phyloP scores from a whole-genome alignment of 1,140 invertebrate genomes.

The Macrobrachium rosenbergii region DNA sequence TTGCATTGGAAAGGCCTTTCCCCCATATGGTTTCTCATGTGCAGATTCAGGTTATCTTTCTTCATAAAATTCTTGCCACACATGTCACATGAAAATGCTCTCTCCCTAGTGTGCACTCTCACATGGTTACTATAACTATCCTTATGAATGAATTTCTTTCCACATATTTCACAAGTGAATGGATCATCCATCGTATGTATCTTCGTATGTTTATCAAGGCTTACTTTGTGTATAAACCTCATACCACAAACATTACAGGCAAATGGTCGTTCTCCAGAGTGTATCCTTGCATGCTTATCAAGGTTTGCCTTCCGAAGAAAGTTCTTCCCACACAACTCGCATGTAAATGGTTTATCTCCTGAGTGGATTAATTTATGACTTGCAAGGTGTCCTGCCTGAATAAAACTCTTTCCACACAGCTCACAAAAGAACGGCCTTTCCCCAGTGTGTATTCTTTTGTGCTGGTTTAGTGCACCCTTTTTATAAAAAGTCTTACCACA shows the following conservation, averaged over 20 bases:
- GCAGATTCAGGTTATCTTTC: not conserved
- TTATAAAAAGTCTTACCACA: not conserved
- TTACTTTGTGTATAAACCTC: not conserved
- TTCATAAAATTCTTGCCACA: not conserved
- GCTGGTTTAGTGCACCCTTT: not conserved
- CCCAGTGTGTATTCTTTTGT: not conserved
- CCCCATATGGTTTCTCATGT: not conserved
- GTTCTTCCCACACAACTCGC: too few relatives aligned
- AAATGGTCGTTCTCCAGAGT: not conserved
- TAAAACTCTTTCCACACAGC: too few relatives aligned
- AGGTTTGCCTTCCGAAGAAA: too few relatives aligned
- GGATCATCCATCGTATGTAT: not conserved
- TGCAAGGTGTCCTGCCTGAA: too few relatives aligned
- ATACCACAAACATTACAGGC: not conserved
- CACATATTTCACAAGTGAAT: not conserved
- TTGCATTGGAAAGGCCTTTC: slow-evolving; percentile 3
- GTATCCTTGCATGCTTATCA: too few relatives aligned
- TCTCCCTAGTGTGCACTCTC: not conserved
- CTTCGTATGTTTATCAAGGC: not conserved
- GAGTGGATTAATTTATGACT: too few relatives aligned
- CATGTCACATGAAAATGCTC: not conserved
- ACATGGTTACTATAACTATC: not conserved
- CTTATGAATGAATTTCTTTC: not conserved
- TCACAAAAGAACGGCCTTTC: not conserved
- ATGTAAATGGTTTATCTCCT: too few relatives aligned